These are phyloP conservation scores for Cheilosia pagana DNA, from an alignment of 2,888 invertebrate genomes.

Conservation along the genomic window DNA sequence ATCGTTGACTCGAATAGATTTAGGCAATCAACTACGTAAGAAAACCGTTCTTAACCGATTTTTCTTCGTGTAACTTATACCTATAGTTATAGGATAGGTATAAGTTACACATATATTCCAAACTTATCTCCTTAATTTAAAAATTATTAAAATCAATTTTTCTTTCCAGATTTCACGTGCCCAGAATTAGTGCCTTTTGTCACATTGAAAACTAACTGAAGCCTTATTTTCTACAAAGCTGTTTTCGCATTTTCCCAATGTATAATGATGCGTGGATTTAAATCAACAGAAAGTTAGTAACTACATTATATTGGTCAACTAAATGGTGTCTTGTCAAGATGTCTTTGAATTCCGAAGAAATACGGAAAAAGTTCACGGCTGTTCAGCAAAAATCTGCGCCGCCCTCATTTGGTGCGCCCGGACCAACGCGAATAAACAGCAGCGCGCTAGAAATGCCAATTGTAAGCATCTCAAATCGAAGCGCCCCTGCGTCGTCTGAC, in stretches of 20 bases:
- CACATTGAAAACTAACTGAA: conserved; percentile 13
- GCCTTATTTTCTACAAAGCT: conserved; percentile 38
- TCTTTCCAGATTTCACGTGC: conserved; percentile 46
- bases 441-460: conserved; percentile 75
- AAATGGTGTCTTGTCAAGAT: conserved; percentile 82
- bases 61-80: background rate
- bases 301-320: conserved; percentile 69
- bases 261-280: background rate
- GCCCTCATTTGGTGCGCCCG: conserved; percentile 77
- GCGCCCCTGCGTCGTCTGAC: conserved; percentile 68
- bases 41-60: background rate
- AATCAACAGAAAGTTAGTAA: background rate
- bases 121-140: background rate
- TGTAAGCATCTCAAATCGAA: conserved; percentile 61
- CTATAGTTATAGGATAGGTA: too few relatives aligned
- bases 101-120: too few relatives aligned
- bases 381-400: conserved; percentile 81
- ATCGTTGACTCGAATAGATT: too few relatives aligned
- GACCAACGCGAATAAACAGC: conserved; percentile 42
- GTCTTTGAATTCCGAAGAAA: conserved; percentile 83
- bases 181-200: conserved; percentile 58
- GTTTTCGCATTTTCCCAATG: conserved; percentile 13
- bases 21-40: too few relatives aligned
- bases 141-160: conserved; percentile 1
- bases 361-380: conserved; percentile 83